Base-by-base conservation (phyloP, 2,888 invertebrate genomes). In the Acrocyrtus sp. region DNA sequence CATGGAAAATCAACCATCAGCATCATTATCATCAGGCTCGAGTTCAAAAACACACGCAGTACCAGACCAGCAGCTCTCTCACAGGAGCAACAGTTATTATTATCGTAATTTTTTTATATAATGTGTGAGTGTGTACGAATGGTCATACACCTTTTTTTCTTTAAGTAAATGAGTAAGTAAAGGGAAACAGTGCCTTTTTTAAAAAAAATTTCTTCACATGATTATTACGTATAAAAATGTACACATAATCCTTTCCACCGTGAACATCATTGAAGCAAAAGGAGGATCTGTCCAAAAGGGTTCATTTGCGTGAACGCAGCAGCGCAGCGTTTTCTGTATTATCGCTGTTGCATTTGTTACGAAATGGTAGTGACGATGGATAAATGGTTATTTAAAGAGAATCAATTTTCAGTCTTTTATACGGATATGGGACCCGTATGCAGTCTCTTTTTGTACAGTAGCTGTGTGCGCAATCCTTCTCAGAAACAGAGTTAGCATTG, bases 241-340 rank as follows among this genome's bases (percentile, higher is more conserved):
- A n/a, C n/a, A n/a, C n/a, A n/a, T n/a, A n/a, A n/a, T n/a, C n/a
- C n/a, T n/a, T n/a, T n/a, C n/a, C n/a, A n/a, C n/a, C n/a, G n/a
- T 54, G 41, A 34, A 48, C 6, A 21, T 5, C 22, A 3, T 22
- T 8, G 29, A 45, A 26, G 43, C 26, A 26, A 21, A 50, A 29
- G 45, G 47, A 66, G 66, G 65, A 57, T 56, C 50, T 51, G 67
- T 51, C 67, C 60, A 67, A n/a, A 67, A 67, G 67, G 67, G 67
- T 60, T 67, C 67, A 67, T 67, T 67, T 67, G 60, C 67, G 39
- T 48, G 61, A 50, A n/a, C n/a, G n/a, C n/a, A n/a, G n/a, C n/a
- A n/a, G n/a, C n/a, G n/a, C n/a, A n/a, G n/a, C n/a, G n/a, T n/a
- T n/a, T n/a, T n/a, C n/a, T n/a, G n/a, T n/a, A n/a, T n/a, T n/a